Evolutionary conservation across 2,888 invertebrate genomes (phyloP).

Genomic region (Malthinus seriepunctatus): DNA sequence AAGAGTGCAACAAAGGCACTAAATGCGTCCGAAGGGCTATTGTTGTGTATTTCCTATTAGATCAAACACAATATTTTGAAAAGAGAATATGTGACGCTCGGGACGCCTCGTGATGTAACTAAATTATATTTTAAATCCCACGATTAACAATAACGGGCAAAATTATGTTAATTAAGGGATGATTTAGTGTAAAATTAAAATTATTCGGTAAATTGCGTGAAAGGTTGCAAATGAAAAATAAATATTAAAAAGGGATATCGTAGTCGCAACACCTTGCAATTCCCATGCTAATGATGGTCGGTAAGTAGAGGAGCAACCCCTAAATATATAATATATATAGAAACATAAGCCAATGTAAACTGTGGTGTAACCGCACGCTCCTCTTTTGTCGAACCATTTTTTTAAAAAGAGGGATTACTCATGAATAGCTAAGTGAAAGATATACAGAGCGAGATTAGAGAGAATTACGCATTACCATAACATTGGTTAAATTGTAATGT

Average conservation of each 20-base stretch:
- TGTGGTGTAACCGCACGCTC: conserved; percentile 45
- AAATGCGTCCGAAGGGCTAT: conserved; percentile 35
- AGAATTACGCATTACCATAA: conserved; percentile 46
- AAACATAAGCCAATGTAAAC: conserved; percentile 41
- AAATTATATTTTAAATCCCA: conserved; percentile 2
- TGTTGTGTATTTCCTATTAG: conserved; percentile 25
- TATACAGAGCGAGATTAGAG: conserved; percentile 46
- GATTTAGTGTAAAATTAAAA: no score
- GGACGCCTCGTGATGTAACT: neutral
- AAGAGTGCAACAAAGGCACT: conserved; percentile 36
- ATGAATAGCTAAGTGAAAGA: conserved; percentile 50
- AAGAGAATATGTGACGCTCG: neutral
- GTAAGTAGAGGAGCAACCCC: conserved; percentile 30
- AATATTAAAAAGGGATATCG: conserved; percentile 14
- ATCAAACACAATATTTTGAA: conserved; percentile 5
- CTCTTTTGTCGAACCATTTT: conserved; percentile 38
- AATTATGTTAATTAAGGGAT: no score
- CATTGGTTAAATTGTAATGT: conserved; percentile 36
- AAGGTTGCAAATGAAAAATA: neutral
- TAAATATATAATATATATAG: conserved; percentile 24
- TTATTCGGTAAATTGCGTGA: no score
- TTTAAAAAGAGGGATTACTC: conserved; percentile 46
- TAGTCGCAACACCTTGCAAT: conserved; percentile 42
- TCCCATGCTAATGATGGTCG: conserved; percentile 42
- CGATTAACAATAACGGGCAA: neutral